These are phyloP conservation scores for Drosophila pruinosa DNA, from an alignment of 1,140 invertebrate genomes.

Conservation along the genomic window DNA sequence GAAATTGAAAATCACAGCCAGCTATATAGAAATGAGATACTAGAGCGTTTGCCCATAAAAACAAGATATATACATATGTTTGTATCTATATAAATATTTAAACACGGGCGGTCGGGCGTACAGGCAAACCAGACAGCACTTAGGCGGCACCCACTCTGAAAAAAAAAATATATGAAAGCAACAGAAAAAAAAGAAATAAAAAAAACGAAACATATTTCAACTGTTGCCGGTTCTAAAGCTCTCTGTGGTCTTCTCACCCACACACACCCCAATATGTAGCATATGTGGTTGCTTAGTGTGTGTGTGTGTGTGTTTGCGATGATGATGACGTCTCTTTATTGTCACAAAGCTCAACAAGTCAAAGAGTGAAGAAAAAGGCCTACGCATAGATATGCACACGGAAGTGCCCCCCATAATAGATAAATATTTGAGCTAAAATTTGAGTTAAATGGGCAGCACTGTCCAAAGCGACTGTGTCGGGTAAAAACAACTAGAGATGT, in stretches of 20 bases:
- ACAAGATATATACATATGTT: conserved; percentile 49
- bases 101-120: conserved; percentile 40
- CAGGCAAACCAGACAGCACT: conserved; percentile 58
- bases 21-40: conserved; percentile 68
- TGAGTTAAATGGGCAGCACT: conserved; percentile 51
- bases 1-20: conserved; percentile 68
- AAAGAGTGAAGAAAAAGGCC: conserved; percentile 29
- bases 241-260: conserved; percentile 19
- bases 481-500: conserved; percentile 48
- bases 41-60: conserved; percentile 73
- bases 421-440: conserved; percentile 47
- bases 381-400: conserved; percentile 33
- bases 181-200: conserved; percentile 24
- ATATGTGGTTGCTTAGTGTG: not conserved
- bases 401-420: conserved; percentile 32
- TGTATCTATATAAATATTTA: conserved; percentile 67
- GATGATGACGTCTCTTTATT: conserved; percentile 35
- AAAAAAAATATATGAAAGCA: conserved; percentile 10
- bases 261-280: conserved; percentile 7
- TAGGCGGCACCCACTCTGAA: conserved; percentile 73
- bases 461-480: conserved; percentile 8
- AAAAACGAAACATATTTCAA: conserved; percentile 60
- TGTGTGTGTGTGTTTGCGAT: not conserved
- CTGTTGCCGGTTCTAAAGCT: conserved; percentile 59
- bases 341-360: conserved; percentile 44